Conservation (phyloP, 2,888 invertebrate species). For the Auanema sp. region DNA sequence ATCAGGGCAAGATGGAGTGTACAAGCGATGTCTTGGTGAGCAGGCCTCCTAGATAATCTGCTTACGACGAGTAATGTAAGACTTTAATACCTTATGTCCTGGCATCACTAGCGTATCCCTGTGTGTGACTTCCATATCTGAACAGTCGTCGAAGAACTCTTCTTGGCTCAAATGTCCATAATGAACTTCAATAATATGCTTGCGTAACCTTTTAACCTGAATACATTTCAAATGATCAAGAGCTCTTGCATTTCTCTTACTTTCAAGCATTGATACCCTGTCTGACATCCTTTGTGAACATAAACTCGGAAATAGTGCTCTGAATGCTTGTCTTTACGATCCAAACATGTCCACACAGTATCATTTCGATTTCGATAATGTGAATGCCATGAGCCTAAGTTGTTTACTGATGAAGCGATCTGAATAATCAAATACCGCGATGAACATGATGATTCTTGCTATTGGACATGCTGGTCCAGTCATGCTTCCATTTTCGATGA, state of each 20-base stretch:
- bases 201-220: not conserved
- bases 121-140: conserved; percentile 27
- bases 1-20: too few relatives aligned
- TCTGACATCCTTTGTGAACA: conserved; percentile 38
- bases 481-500: not conserved
- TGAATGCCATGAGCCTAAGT: conserved; percentile 28
- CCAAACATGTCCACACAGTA: conserved; percentile 33
- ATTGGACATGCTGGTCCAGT: conserved; percentile 32
- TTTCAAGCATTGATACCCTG: conserved; percentile 38
- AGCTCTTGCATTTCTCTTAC: conserved; percentile 12
- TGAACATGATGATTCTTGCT: conserved; percentile 26
- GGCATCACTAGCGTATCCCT: conserved; percentile 33
- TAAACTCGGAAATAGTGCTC: conserved; percentile 22
- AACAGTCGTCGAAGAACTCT: conserved; percentile 27
- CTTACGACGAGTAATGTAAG: too few relatives aligned
- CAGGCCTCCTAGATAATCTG: too few relatives aligned
- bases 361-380: conserved; percentile 29
- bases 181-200: too few relatives aligned
- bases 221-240: not conserved
- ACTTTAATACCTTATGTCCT: conserved; percentile 16
- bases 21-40: too few relatives aligned
- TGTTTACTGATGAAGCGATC: not conserved
- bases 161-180: conserved; percentile 23
- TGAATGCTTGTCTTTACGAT: conserved; percentile 22
- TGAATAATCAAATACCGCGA: conserved; percentile 9